Evolutionary conservation across 1,140 invertebrate genomes (phyloP), one percentile per base, ranked within the genome.

Genomic region (Conus betulinus): DNA sequence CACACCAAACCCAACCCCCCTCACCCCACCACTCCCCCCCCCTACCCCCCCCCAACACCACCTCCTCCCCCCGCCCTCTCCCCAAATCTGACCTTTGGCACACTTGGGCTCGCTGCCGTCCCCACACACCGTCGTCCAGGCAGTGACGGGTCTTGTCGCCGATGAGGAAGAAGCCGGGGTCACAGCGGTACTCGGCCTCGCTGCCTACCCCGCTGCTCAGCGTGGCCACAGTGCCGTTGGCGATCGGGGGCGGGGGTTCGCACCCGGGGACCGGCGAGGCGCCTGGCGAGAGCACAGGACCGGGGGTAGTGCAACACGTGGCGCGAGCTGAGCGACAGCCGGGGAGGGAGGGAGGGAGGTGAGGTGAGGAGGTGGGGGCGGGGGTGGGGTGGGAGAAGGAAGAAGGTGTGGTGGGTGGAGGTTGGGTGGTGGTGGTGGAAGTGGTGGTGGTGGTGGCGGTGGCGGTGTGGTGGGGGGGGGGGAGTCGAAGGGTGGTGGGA

Each of bases 101-200:
- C 93, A 93, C n/a, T 88, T 93, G 71, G 93, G 93, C 81, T 90
- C 90, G 13, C 71, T 82, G 15, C 92, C 92, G 60, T 91, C 90
- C 93, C 93, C 93, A n/a, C 52, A 88, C 88, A 3, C 92, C 92
- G 87, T 93, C 90, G 51, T 89, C 84, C 55, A 87, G 84, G 88
- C 93, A 93, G 2, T 85, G 88, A 10, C 92, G 87, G n/a, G 87
- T 83, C 27, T 82, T 67, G 53, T 87, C 84, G 71, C 92, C 92
- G 6, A 91, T 89, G 5, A 93, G 88, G 86, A 90, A 90, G 88
- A 85, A 93, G 13, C 92, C 91, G 7, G 74, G 82, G 17, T 90
- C 51, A 67, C 93, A 93, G 20, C 74, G 81, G 86, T 93, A 93
- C 53, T 71, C 76, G 13, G 91, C 87, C 74, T 82, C 87, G 52